These are phyloP conservation scores for Parauchenoglanis ngamensis DNA, from an alignment of 2,797 vertebrate species.

Conservation along the genomic window DNA sequence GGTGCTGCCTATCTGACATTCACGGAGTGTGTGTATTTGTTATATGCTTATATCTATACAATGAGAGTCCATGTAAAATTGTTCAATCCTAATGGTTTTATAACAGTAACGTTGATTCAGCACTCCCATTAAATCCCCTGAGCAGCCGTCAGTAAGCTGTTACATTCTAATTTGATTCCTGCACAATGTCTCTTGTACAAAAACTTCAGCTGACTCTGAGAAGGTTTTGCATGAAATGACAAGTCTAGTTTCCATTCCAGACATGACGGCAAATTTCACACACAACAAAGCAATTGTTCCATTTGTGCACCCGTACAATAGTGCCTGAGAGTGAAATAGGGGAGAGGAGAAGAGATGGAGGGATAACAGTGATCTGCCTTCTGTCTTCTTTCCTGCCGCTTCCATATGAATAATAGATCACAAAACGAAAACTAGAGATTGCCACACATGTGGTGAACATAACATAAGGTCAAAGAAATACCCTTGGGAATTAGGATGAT, in stretches of 20 bases:
- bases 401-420: constrained; percentile 77
- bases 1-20: not conserved
- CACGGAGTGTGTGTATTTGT: not conserved
- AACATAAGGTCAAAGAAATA: constrained; percentile 64
- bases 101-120: not conserved
- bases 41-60: not conserved
- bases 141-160: constrained; percentile 55
- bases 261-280: constrained; percentile 62
- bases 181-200: constrained; percentile 69
- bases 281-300: constrained; percentile 67
- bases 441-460: constrained; percentile 62
- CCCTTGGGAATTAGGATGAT: constrained; percentile 49
- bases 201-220: constrained; percentile 57
- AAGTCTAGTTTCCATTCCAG: constrained; percentile 65
- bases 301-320: constrained; percentile 73
- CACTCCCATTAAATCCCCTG: not conserved
- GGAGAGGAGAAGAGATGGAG: not conserved
- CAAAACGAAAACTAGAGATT: constrained; percentile 67
- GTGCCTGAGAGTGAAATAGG: constrained; percentile 61
- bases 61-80: too few species aligned
- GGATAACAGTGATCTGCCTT: constrained; percentile 63
- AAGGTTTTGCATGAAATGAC: constrained; percentile 65
- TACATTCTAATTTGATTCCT: constrained; percentile 70
- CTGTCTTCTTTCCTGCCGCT: constrained; percentile 67
- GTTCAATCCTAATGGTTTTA: not conserved